Percentiles rank a stretch among this genome's conserved stretches.
Conservation (phyloP, 2,888 invertebrate genomes). For the Euzophera pinguis region DNA sequence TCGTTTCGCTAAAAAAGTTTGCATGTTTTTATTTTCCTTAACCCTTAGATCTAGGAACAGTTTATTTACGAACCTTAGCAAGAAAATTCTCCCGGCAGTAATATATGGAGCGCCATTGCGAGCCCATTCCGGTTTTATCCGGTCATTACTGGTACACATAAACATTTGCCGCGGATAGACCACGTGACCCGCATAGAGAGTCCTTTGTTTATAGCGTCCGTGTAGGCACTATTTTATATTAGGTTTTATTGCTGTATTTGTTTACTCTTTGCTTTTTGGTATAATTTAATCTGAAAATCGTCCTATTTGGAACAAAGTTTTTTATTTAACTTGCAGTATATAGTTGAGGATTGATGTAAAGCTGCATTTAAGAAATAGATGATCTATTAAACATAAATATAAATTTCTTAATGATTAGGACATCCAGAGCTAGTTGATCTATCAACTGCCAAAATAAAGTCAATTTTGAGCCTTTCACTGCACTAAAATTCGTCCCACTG, state of each 20-base stretch:
- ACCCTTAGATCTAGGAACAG: background rate
- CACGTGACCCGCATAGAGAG: slow-evolving; percentile 1
- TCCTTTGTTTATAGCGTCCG: background rate
- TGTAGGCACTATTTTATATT: background rate
- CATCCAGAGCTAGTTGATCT: too few relatives aligned
- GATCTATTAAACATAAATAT: too few relatives aligned
- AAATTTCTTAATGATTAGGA: too few relatives aligned
- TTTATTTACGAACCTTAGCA: background rate
- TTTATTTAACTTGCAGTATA: too few relatives aligned
- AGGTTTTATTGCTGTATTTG: background rate
- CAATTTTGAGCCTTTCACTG: too few relatives aligned
- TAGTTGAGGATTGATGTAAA: too few relatives aligned
- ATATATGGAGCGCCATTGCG: slow-evolving; percentile 12
- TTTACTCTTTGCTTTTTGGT: background rate
- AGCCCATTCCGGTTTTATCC: slow-evolving; percentile 18
- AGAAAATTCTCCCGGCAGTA: slow-evolving; percentile 2
- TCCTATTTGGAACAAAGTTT: too few relatives aligned
- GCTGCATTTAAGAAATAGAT: too few relatives aligned
- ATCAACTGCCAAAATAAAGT: too few relatives aligned
- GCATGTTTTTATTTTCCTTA: background rate
- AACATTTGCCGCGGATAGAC: slow-evolving; percentile 13
- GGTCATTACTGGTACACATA: slow-evolving; percentile 18
- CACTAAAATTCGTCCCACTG: too few relatives aligned
- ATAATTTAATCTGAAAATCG: background rate
- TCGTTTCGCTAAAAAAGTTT: background rate